Base-by-base conservation (phyloP, 1,140 invertebrate genomes). In the Goniozus legneri region DNA sequence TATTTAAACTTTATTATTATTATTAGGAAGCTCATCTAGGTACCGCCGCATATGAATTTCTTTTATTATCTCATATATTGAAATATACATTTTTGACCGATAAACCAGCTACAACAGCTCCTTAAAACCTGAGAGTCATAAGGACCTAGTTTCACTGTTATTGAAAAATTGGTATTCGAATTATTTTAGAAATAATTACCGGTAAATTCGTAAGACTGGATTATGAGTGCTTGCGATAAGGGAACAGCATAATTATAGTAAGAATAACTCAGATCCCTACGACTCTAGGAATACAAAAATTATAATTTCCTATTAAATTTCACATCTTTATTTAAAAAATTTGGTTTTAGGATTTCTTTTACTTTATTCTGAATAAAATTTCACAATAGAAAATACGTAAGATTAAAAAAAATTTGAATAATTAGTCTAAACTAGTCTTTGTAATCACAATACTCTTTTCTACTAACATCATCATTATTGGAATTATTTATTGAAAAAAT, bases 1-100 rank as follows among this genome's bases (percentile, higher is more conserved):
- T 65, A 69, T 69, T 32, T 33, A 16, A 62, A 67, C 56, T 67
- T 66, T 67, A 64, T 69, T 66, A 53, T 61, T 56, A 54, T 60
- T 54, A 57, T 58, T 60, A 50, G 64, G 65, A 64, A 64, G 63
- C 67, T 68, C 62, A 57, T 65, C 48, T 61, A 56, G 62, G 64
- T 66, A 52, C 53, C 49, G 49, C 54, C 50, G 54, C 52, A 54
- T 46, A 38, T 45, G n/a, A n/a, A 50, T 58, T 53, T 56, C 44
- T 58, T 57, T 56, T 38, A 51, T 41, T 60, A 36, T 38, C 63
- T 60, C 65, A 58, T 64, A 64, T 42, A 36, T 56, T 46, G 66
- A 57, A 52, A 46, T 58, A 66, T 47, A 65, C 64, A 67, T 61
- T 47, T 64, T 60, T 62, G 45, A 59, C 58, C 43, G 56, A 60